Conservation (phyloP, 2,797 vertebrate species). For the Pipistrellus pygmaeus region DNA sequence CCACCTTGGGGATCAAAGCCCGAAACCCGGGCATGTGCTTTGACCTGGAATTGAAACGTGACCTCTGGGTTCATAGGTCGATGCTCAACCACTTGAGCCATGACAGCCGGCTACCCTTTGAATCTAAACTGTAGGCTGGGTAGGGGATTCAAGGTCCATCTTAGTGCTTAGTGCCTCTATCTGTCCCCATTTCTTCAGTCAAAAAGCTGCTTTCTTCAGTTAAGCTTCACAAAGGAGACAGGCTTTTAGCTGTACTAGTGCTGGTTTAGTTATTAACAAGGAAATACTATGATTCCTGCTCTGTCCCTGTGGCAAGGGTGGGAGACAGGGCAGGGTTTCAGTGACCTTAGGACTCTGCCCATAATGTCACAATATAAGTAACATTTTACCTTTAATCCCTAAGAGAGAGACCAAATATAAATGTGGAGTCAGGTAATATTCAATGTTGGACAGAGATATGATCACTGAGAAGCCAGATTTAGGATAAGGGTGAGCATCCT, state of each 20-base stretch:
- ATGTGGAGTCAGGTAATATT: background rate
- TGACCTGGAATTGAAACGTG: no score
- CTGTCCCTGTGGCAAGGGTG: background rate
- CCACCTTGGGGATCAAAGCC: no score
- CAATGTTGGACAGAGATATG: background rate
- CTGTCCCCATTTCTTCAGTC: background rate
- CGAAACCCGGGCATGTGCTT: no score
- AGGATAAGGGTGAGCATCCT: background rate
- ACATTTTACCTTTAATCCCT: background rate
- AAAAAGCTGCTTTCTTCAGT: constrained; percentile 6
- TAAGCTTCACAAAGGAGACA: background rate
- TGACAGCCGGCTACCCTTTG: background rate
- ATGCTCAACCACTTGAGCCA: no score
- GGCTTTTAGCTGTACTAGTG: background rate
- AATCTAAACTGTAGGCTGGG: background rate
- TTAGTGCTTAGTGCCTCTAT: background rate
- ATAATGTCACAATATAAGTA: background rate
- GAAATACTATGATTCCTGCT: background rate
- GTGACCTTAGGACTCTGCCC: background rate
- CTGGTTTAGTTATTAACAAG: background rate
- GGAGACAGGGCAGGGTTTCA: background rate
- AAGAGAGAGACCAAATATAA: background rate
- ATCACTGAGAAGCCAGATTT: background rate
- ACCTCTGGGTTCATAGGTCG: no score
- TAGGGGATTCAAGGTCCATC: background rate